Evolutionary conservation across 2,888 invertebrate species (phyloP).

Genomic region (Diloba caeruleocephala): DNA sequence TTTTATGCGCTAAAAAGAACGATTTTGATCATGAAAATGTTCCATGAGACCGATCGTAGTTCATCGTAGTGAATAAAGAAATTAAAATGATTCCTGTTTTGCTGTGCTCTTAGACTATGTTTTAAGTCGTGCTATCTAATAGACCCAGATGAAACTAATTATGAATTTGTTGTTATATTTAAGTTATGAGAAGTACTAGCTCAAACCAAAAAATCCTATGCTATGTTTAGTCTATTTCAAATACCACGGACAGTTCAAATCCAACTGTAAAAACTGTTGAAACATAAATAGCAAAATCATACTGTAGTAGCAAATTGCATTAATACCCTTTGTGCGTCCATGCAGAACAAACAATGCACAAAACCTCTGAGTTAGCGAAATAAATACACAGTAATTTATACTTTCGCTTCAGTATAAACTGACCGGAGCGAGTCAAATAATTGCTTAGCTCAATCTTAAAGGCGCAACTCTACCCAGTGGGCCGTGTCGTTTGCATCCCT

Average conservation of each 20-base stretch:
- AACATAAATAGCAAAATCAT: slow-evolving; percentile 2
- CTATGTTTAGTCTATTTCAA: background rate
- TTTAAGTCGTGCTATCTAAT: too few relatives aligned
- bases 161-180: too few relatives aligned
- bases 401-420: slow-evolving; percentile 35
- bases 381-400: slow-evolving; percentile 45
- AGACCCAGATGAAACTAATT: too few relatives aligned
- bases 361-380: slow-evolving; percentile 35
- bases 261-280: too few relatives aligned
- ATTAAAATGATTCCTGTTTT: too few relatives aligned
- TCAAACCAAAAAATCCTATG: too few relatives aligned
- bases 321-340: slow-evolving; percentile 41
- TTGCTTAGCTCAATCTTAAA: slow-evolving; percentile 55
- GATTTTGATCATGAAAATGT: too few relatives aligned
- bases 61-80: too few relatives aligned
- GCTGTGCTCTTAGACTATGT: too few relatives aligned
- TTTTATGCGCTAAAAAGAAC: too few relatives aligned
- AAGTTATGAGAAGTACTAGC: too few relatives aligned
- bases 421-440: slow-evolving; percentile 49
- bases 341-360: slow-evolving; percentile 33
- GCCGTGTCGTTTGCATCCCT: slow-evolving; percentile 27
- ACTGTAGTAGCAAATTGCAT: slow-evolving; percentile 27
- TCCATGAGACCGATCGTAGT: too few relatives aligned
- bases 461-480: slow-evolving; percentile 38
- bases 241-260: background rate